These are phyloP conservation scores for Drosophila austrosaltans DNA, from an alignment of 2,888 invertebrate species.

Conservation along the genomic window DNA sequence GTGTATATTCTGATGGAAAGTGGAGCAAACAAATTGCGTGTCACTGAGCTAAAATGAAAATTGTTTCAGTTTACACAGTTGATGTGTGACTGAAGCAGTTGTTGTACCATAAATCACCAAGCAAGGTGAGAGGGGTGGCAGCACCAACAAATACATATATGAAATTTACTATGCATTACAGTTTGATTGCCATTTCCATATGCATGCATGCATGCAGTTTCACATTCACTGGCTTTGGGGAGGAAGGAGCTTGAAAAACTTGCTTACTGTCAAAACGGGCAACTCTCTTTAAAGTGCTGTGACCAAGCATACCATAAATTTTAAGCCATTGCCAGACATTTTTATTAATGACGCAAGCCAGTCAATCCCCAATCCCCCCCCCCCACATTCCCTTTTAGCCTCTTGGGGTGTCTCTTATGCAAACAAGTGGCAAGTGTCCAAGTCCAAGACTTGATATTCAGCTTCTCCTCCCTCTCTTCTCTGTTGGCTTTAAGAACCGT, in stretches of 20 bases:
- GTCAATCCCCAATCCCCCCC: slow-evolving; percentile 13
- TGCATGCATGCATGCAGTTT: neutral
- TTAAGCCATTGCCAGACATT: slow-evolving; percentile 74
- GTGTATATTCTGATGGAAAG: slow-evolving; percentile 5
- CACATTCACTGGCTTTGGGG: neutral
- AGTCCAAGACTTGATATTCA: slow-evolving; percentile 40
- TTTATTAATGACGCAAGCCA: slow-evolving; percentile 75
- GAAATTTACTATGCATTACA: slow-evolving; percentile 49
- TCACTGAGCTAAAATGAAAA: slow-evolving; percentile 17
- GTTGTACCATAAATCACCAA: slow-evolving; percentile 40
- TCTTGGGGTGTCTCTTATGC: slow-evolving; percentile 38
- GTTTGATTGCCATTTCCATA: slow-evolving; percentile 34
- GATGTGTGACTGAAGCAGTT: slow-evolving; percentile 13
- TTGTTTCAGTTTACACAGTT: slow-evolving; percentile 13
- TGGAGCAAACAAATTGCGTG: slow-evolving; percentile 40
- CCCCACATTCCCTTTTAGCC: no score
- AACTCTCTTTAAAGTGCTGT: slow-evolving; percentile 61
- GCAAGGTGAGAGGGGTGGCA: slow-evolving; percentile 2
- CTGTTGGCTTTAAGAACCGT: slow-evolving; percentile 36
- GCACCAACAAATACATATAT: neutral
- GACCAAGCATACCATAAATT: slow-evolving; percentile 74
- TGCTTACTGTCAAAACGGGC: slow-evolving; percentile 63
- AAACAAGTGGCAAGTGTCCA: slow-evolving; percentile 61
- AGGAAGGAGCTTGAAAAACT: slow-evolving; percentile 41
- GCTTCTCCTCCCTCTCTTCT: slow-evolving; percentile 8